Evolutionary conservation across 1,140 invertebrate species (phyloP).

Genomic region (Bombus turneri): DNA sequence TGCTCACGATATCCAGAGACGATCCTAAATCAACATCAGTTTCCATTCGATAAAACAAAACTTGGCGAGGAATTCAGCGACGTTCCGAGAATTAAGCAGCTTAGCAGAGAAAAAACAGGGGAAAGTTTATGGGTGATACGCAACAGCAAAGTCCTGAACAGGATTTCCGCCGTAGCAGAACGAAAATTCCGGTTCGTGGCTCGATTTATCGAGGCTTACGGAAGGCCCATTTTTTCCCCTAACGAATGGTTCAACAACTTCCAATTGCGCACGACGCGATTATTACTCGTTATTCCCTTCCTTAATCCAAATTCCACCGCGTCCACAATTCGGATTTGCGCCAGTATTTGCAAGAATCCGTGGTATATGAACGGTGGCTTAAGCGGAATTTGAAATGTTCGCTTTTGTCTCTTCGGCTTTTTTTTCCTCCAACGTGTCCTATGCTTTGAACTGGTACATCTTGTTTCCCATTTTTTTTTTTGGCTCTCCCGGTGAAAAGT

Average conservation of each 20-base stretch:
- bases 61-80: neutral
- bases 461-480: too few relatives aligned
- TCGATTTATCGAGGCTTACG: constrained; percentile 59
- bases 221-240: constrained; percentile 19
- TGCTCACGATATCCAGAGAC: neutral
- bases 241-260: constrained; percentile 59
- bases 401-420: neutral
- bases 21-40: constrained; percentile 1
- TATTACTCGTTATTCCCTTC: constrained; percentile 61
- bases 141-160: neutral
- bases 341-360: constrained; percentile 44
- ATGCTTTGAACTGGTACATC: too few relatives aligned
- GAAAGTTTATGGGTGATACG: constrained; percentile 1
- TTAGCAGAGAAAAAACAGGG: neutral
- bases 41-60: neutral
- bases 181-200: constrained; percentile 18
- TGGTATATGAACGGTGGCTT: constrained; percentile 24
- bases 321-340: constrained; percentile 39
- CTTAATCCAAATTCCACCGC: constrained; percentile 48
- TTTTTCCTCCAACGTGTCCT: neutral
- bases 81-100: constrained; percentile 1
- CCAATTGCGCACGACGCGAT: constrained; percentile 52
- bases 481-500: too few relatives aligned
- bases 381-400: constrained; percentile 50
- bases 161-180: neutral